These are phyloP conservation scores for Cephus pulcher DNA, from an alignment of 2,888 invertebrate genomes.

Conservation along the genomic window DNA sequence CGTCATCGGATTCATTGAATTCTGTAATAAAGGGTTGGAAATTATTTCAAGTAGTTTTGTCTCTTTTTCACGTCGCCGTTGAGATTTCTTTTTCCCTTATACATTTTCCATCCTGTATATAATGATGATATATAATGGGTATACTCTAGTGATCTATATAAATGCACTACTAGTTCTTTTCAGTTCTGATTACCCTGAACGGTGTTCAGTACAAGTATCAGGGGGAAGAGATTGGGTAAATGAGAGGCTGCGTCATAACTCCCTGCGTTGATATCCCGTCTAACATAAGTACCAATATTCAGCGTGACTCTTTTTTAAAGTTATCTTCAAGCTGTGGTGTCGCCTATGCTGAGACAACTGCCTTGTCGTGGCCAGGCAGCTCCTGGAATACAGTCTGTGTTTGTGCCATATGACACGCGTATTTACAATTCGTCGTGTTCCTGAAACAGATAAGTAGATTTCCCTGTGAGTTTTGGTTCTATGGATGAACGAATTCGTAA, in stretches of 20 bases:
- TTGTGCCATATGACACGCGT: conserved; percentile 54
- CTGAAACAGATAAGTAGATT: conserved; percentile 57
- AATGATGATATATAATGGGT: neutral
- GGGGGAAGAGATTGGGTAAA: neutral
- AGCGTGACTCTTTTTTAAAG: neutral
- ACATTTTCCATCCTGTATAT: neutral
- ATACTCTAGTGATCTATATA: neutral
- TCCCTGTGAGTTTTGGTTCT: neutral
- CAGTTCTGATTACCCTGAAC: neutral
- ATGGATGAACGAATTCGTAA: neutral
- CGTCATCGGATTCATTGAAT: neutral
- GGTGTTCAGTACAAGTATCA: neutral
- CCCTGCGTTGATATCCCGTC: neutral
- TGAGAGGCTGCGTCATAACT: neutral
- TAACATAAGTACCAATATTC: neutral
- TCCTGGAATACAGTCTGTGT: conserved; percentile 65
- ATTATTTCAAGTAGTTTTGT: neutral
- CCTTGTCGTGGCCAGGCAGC: conserved; percentile 51
- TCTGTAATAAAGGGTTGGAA: neutral
- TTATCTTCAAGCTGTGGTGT: conserved; percentile 27
- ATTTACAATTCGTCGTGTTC: conserved; percentile 72
- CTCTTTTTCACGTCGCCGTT: neutral
- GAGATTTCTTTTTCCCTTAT: neutral
- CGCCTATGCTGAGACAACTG: conserved; percentile 34
- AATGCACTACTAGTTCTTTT: neutral